Conservation (phyloP, 1,140 invertebrate species). For the Oryctes rhinoceros region DNA sequence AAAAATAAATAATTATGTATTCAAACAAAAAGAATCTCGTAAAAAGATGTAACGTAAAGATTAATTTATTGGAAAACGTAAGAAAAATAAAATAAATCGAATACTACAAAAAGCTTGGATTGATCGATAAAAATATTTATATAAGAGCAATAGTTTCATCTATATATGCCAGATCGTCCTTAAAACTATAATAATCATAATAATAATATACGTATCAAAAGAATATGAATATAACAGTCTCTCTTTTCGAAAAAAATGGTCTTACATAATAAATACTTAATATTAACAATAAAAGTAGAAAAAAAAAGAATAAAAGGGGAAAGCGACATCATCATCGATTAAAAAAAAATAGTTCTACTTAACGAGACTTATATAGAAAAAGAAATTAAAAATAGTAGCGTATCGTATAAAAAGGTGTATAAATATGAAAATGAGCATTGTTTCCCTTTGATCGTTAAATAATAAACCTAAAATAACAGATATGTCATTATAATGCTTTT, state of each 20-base stretch:
- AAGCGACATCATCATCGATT: background rate
- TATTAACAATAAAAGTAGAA: background rate
- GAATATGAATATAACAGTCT: constrained; percentile 14
- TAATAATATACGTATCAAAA: constrained; percentile 14
- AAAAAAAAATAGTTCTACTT: no score
- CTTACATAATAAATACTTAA: constrained; percentile 14
- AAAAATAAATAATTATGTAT: background rate
- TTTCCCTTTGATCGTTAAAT: background rate
- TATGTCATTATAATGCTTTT: constrained; percentile 19
- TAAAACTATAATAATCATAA: constrained; percentile 1
- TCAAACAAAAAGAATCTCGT: background rate
- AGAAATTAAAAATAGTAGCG: background rate
- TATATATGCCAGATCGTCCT: background rate
- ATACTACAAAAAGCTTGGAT: background rate
- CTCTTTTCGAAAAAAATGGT: background rate
- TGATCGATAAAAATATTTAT: background rate
- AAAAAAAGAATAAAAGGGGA: background rate
- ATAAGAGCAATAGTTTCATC: background rate
- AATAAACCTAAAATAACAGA: background rate
- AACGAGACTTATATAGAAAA: no score
- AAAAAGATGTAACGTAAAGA: background rate
- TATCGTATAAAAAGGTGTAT: background rate
- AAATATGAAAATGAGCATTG: constrained; percentile 8
- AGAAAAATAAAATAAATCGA: background rate
- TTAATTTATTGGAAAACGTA: no score